Conservation (phyloP, 2,797 vertebrate genomes). For the Gephyroberyx darwinii region DNA sequence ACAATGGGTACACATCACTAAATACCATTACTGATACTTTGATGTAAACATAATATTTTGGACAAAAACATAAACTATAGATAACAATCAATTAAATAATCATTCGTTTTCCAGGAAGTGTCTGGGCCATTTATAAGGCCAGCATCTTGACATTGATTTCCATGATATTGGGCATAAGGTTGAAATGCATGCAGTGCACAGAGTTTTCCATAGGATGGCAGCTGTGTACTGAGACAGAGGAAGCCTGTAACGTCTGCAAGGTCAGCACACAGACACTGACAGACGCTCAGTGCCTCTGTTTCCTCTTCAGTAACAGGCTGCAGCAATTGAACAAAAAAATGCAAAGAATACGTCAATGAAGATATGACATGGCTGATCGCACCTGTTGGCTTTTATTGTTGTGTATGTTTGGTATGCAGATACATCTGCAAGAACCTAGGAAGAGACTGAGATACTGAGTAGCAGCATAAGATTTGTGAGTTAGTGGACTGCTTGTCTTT, state of each 20-base stretch:
- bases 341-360: neutral
- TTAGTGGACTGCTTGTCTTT: neutral
- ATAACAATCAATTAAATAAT: too few species aligned
- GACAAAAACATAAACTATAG: neutral
- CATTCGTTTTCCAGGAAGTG: neutral
- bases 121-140: neutral
- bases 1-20: neutral
- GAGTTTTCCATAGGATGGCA: slow-evolving; percentile 76
- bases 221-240: slow-evolving; percentile 63
- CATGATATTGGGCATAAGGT: neutral
- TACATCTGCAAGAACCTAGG: neutral
- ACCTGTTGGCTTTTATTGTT: neutral
- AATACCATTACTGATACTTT: neutral
- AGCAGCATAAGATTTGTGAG: neutral
- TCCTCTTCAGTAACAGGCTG: neutral
- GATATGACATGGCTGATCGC: neutral
- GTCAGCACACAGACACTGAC: slow-evolving; percentile 19
- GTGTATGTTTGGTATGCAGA: neutral
- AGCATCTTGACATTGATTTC: neutral
- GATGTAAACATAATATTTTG: neutral
- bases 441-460: neutral
- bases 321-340: slow-evolving; percentile 3
- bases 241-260: slow-evolving; percentile 35
- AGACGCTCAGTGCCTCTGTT: neutral
- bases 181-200: slow-evolving; percentile 60